Evolutionary conservation across 2,888 invertebrate genomes (phyloP).

Genomic region (Calephelis perditalis): DNA sequence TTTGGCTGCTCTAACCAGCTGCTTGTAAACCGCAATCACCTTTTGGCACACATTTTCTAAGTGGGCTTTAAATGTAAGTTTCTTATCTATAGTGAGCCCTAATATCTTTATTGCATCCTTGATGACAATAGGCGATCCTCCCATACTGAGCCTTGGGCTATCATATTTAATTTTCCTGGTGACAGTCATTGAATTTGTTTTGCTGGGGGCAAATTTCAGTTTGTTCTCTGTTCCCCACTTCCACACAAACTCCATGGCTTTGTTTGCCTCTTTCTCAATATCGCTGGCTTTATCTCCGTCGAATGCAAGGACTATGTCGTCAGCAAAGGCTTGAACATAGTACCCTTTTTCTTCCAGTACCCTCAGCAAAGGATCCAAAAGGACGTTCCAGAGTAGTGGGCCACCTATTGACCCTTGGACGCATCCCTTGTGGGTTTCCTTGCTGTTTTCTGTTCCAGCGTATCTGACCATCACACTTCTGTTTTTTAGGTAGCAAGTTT

Average conservation of each 20-base stretch:
- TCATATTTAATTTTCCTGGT: conserved; percentile 18
- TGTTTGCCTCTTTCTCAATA: not conserved
- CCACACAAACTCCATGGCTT: not conserved
- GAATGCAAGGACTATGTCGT: not conserved
- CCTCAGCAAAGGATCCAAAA: not conserved
- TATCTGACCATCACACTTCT: too few relatives aligned
- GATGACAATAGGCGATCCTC: not conserved
- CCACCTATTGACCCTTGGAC: too few relatives aligned
- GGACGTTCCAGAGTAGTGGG: not conserved
- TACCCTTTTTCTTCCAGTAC: not conserved
- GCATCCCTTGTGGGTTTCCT: too few relatives aligned
- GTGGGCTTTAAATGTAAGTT: conserved; percentile 18
- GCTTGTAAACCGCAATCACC: conserved; percentile 15
- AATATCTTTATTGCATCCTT: conserved; percentile 15
- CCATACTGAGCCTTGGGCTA: conserved; percentile 9
- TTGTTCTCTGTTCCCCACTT: not conserved
- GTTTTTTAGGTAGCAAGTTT: too few relatives aligned
- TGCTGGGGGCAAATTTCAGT: conserved; percentile 16
- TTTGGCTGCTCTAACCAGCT: conserved; percentile 13
- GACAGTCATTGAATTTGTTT: conserved; percentile 18
- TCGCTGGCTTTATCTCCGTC: not conserved
- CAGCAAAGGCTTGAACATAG: not conserved
- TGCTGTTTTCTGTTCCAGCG: too few relatives aligned
- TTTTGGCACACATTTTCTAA: conserved; percentile 1
- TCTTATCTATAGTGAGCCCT: conserved; percentile 13